Evolutionary conservation across 2,113 vertebrate genomes (phyloP).

Genomic region (Chloropsis hardwickii): DNA sequence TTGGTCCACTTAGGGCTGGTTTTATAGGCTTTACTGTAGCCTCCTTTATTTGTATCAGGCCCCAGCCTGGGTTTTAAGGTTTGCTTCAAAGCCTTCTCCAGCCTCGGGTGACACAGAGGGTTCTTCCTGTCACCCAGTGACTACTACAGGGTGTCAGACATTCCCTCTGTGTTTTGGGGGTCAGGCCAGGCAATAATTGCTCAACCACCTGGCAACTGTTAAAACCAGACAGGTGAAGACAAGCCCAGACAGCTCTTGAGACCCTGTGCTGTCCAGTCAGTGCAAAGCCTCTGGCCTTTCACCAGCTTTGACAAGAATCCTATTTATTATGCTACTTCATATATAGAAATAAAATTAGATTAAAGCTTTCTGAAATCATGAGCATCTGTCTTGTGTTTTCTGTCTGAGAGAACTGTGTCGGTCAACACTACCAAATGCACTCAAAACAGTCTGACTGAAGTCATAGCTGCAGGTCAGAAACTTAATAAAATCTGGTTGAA

Average conservation of each 20-base stretch:
- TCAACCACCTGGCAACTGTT: not conserved
- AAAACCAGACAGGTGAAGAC: not conserved
- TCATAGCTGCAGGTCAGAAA: not conserved
- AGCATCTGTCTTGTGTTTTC: slow-evolving; percentile 6
- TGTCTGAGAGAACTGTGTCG: not conserved
- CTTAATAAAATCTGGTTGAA: not conserved
- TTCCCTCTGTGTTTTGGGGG: not conserved
- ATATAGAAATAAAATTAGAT: slow-evolving; percentile 7
- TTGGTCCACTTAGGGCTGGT: not conserved
- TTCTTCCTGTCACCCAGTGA: not conserved
- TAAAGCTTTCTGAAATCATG: slow-evolving; percentile 8
- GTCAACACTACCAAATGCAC: not conserved
- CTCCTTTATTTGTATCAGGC: not conserved
- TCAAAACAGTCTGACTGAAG: not conserved
- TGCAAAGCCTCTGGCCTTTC: not conserved
- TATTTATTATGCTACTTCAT: not conserved
- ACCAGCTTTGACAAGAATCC: not conserved
- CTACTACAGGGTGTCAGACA: rapidly evolving
- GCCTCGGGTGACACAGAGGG: not conserved
- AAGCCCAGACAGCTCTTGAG: not conserved
- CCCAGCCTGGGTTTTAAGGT: not conserved
- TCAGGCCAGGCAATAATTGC: not conserved
- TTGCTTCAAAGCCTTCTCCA: not conserved
- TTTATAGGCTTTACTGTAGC: not conserved
- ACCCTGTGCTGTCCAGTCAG: not conserved